Base-by-base conservation (phyloP, 1,140 invertebrate genomes). In the Globodera ellingtonae region DNA sequence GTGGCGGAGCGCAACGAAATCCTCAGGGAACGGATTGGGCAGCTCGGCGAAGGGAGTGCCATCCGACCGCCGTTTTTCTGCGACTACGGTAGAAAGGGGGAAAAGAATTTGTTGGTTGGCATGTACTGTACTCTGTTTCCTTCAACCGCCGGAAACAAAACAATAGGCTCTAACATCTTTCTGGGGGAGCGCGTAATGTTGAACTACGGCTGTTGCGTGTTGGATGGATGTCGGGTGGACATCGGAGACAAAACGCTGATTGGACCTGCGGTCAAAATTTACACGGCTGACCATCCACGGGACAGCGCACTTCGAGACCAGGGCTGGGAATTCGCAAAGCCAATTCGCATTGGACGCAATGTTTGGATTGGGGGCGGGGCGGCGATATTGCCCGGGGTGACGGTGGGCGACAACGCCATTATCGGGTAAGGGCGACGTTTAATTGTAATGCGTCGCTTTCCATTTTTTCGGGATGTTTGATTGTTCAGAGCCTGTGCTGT, bases 341-440 rank as follows among this genome's bases (percentile, higher is more conserved):
- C 84, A 72, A 67, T 83, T 5, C 59, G 71, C 6, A 52, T 73
- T 35, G 74, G 86, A 35, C 47, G 71, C 70, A 77, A 86, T 79
- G 81, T 82, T 13, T 88, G 87, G 87, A 79, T 87, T 47, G 86
- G 87, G 21, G 86, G 86, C 21, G 79, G 72, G n/a, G 80, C 82
- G 0, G 52, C 81, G 0, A 86, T 88, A 69, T 73, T 83, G 15
- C 85, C 86, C 3, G 86, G 86, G 7, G 86, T 88, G 7, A 87
- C 83, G 5, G 84, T 88, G 74, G 86, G 86, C 0, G 81, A 87
- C 76, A 81, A 78, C 71, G 84, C 84, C 5, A 75, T 81, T 21
- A 80, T 88, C 66, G 86, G 84, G 74, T 74, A 24, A 24, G 24
- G 24, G 24, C 24, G 24, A 24, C 24, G 24, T 24, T 24, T 24